Percentiles rank a stretch among this genome's conserved stretches.
Evolutionary conservation across 2,113 vertebrate species (phyloP).

Genomic region (Cebus imitator): DNA sequence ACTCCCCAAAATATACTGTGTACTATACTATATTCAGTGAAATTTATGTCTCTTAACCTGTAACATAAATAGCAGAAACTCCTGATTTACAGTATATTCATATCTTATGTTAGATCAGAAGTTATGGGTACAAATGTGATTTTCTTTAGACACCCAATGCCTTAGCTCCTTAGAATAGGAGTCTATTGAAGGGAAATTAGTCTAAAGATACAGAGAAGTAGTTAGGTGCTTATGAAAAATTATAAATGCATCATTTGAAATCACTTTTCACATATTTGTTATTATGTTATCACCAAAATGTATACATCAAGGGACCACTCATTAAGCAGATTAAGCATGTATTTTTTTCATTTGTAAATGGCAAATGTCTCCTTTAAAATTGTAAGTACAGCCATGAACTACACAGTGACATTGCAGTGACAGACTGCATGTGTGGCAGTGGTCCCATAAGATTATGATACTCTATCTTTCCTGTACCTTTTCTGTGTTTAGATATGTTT

Average conservation of each 20-base stretch:
- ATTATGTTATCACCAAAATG: neutral
- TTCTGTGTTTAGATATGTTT: neutral
- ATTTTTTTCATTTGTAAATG: neutral
- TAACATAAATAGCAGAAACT: neutral
- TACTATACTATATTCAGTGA: neutral
- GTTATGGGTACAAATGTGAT: neutral
- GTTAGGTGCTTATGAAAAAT: neutral
- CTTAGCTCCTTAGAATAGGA: constrained; percentile 3
- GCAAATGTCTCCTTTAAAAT: neutral
- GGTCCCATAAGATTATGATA: neutral
- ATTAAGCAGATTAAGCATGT: neutral
- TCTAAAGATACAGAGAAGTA: constrained; percentile 48
- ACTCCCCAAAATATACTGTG: neutral
- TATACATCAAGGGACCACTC: constrained; percentile 37
- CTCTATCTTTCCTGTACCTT: neutral
- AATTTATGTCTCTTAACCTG: neutral
- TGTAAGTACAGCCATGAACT: neutral
- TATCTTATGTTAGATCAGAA: constrained; percentile 37
- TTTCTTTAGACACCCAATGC: neutral
- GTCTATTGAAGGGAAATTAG: constrained; percentile 24
- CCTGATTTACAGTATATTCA: neutral
- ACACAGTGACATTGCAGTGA: neutral
- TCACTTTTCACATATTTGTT: constrained; percentile 4
- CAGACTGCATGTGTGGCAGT: neutral
- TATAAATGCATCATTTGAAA: neutral